Percentiles rank a stretch among this genome's conserved stretches.
Evolutionary conservation across 2,797 vertebrate genomes (phyloP).

Genomic region (Tenualosa thibaudeaui): DNA sequence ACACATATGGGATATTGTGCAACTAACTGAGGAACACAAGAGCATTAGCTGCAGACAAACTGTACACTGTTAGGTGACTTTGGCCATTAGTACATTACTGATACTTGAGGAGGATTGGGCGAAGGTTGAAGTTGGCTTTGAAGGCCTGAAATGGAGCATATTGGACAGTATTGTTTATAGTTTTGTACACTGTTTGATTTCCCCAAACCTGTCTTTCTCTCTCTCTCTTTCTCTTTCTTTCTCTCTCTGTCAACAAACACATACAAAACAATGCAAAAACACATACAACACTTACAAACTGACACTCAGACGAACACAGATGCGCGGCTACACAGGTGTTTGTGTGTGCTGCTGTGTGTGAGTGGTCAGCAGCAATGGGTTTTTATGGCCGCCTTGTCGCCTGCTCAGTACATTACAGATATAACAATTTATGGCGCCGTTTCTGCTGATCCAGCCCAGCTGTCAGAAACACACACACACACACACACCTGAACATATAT

Average conservation of each 20-base stretch:
- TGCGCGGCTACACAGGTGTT: not conserved
- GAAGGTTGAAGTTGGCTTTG: not conserved
- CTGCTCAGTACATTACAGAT: constrained; percentile 14
- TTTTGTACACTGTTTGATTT: too few relatives aligned
- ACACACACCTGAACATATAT: not conserved
- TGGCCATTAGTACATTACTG: not conserved
- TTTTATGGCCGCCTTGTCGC: not conserved
- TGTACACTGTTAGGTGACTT: constrained; percentile 3
- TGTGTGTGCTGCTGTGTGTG: not conserved
- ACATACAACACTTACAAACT: not conserved
- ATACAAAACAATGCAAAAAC: not conserved
- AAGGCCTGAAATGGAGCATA: not conserved
- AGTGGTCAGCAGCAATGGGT: not conserved
- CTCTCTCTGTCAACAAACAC: not conserved
- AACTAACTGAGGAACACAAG: constrained; percentile 49
- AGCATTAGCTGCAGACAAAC: constrained; percentile 32
- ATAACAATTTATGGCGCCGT: constrained; percentile 70
- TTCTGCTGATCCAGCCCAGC: constrained; percentile 75
- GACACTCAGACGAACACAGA: not conserved
- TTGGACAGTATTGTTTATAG: too few relatives aligned
- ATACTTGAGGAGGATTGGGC: not conserved
- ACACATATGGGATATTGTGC: constrained; percentile 53
- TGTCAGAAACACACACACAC: constrained; percentile 62
- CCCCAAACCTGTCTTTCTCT: too few relatives aligned
- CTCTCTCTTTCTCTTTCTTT: too few relatives aligned